A percentile compares a stretch with the other conserved stretches of the same genome.
phyloP scores from a whole-genome alignment of 2,113 vertebrate genomes.

The Leptosomus discolor region DNA sequence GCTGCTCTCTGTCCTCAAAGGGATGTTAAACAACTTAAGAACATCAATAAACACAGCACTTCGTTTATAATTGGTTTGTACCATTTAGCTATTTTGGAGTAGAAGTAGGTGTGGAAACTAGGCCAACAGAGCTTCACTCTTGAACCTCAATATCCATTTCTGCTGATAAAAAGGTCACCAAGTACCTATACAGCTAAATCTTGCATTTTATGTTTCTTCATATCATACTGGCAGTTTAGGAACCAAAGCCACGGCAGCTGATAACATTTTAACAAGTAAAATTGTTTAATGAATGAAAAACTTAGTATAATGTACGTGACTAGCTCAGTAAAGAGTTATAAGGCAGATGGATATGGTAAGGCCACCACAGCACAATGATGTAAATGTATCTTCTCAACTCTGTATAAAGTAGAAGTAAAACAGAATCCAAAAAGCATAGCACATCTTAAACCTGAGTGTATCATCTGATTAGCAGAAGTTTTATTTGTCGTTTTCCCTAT shows the following conservation, averaged over 20 bases:
- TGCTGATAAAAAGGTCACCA: not conserved
- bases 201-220: not conserved
- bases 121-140: not conserved
- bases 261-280: not conserved
- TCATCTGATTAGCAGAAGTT: not conserved
- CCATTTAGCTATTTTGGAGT: not conserved
- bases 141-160: not conserved
- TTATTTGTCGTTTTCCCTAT: not conserved
- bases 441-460: not conserved
- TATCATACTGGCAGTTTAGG: not conserved
- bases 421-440: not conserved
- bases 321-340: not conserved
- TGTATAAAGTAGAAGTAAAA: not conserved
- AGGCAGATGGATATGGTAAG: not conserved
- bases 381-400: not conserved
- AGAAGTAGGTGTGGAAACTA: not conserved
- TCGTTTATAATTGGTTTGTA: not conserved
- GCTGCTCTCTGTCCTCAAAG: not conserved
- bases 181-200: not conserved
- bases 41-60: not conserved
- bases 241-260: not conserved
- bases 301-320: accelerated
- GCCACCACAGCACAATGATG: not conserved
- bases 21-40: not conserved
- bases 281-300: not conserved